These are phyloP conservation scores for Istiophorus platypterus DNA, from an alignment of 2,113 vertebrate species.

Conservation along the genomic window DNA sequence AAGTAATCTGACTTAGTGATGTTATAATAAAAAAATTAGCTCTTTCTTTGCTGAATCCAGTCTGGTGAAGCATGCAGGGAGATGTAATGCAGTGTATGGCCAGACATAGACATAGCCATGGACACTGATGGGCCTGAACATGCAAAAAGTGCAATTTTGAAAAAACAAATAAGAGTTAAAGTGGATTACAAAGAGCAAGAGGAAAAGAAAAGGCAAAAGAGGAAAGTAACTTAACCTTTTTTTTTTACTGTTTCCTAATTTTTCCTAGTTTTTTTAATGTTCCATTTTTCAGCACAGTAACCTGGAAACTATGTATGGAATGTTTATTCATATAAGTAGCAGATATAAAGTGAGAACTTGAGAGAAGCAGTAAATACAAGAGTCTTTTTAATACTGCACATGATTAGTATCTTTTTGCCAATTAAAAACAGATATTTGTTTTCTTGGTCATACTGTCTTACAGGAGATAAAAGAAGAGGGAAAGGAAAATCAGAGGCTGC, in stretches of 20 bases:
- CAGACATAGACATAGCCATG: no score
- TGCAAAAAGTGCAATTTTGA: neutral
- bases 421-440: slow-evolving; percentile 47
- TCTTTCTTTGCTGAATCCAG: no score
- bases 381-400: slow-evolving; percentile 33
- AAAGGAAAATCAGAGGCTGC: slow-evolving; percentile 29
- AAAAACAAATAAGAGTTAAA: neutral
- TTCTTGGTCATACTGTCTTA: slow-evolving; percentile 13
- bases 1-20: no score
- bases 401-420: slow-evolving; percentile 44
- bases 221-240: slow-evolving; percentile 14
- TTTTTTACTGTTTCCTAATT: neutral
- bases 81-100: no score
- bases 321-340: slow-evolving; percentile 13
- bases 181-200: neutral
- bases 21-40: no score
- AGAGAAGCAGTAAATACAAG: slow-evolving; percentile 1
- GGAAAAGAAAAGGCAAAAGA: neutral
- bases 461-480: slow-evolving; percentile 44
- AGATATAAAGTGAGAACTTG: neutral
- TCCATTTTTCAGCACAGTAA: neutral
- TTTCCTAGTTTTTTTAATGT: slow-evolving; percentile 12
- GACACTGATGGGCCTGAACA: neutral
- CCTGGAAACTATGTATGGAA: slow-evolving; percentile 19
- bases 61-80: no score